These are phyloP conservation scores for Spinus pinus DNA, from an alignment of 2,797 vertebrate species.

Conservation along the genomic window DNA sequence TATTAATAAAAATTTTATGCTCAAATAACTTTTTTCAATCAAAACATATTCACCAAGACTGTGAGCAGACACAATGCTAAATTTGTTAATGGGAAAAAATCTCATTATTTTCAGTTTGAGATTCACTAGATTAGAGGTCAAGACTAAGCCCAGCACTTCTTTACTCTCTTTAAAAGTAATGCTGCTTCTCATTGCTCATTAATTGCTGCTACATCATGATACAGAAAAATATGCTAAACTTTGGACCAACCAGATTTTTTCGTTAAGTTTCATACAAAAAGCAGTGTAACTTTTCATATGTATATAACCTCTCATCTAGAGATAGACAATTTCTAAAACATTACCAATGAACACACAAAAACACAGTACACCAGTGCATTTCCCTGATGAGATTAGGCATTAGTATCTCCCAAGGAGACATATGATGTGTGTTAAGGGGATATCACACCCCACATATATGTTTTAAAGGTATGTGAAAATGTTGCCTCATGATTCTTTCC, in stretches of 20 bases:
- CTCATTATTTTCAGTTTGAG: background rate
- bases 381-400: constrained; percentile 23
- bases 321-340: background rate
- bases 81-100: background rate
- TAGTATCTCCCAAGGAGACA: constrained; percentile 11
- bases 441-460: background rate
- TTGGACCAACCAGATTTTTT: background rate
- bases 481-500: background rate
- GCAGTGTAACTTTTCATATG: background rate
- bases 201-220: background rate
- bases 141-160: background rate
- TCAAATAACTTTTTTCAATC: background rate
- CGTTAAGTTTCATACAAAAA: background rate
- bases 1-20: background rate
- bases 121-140: background rate
- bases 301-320: background rate
- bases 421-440: background rate
- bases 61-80: background rate
- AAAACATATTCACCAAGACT: background rate
- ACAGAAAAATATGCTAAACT: background rate
- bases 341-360: background rate
- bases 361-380: background rate
- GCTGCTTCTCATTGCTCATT: background rate
- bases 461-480: constrained; percentile 40
- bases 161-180: background rate